phyloP scores from a whole-genome alignment of 2,888 invertebrate genomes.

The Lamellibrachia columna region DNA sequence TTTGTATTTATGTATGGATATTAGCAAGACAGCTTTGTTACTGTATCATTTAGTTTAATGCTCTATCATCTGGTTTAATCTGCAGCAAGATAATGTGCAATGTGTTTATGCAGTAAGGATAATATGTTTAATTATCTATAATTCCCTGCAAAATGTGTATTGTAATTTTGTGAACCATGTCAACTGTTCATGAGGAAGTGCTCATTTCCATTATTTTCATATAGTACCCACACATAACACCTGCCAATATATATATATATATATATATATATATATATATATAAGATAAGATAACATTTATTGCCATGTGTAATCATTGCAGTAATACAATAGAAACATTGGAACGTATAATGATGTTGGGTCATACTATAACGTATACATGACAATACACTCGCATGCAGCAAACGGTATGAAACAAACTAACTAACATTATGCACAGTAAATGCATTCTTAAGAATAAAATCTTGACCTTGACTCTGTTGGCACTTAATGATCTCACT shows the following conservation, averaged over 20 bases:
- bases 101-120: not conserved
- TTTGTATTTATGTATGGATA: constrained; percentile 6
- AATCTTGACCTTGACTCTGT: too few species aligned
- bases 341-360: too few species aligned
- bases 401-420: too few species aligned
- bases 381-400: too few species aligned
- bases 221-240: not conserved
- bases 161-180: not conserved
- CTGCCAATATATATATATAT: not conserved
- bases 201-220: not conserved
- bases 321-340: too few species aligned
- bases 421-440: too few species aligned
- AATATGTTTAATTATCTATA: not conserved
- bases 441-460: too few species aligned
- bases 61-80: constrained; percentile 17
- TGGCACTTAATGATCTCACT: too few species aligned
- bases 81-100: not conserved
- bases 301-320: too few species aligned
- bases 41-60: not conserved
- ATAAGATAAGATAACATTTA: too few species aligned
- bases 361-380: too few species aligned
- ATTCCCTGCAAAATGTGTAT: not conserved
- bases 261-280: too few species aligned
- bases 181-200: not conserved
- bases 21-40: not conserved